Conservation (phyloP, 2,113 vertebrate species). For the Dicerorhinus sumatrensis region DNA sequence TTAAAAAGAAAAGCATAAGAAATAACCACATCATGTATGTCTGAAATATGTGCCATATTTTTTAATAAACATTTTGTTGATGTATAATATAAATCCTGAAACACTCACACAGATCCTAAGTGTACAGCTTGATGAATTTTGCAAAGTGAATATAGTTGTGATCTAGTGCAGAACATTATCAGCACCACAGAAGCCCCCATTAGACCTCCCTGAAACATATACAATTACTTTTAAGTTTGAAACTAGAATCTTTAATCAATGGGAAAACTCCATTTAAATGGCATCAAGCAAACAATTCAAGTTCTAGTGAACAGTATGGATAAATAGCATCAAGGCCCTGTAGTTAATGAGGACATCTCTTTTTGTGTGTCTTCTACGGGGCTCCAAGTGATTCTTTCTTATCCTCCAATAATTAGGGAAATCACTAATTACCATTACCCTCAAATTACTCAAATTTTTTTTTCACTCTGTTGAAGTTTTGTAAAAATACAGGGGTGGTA, state of each 20-base stretch:
- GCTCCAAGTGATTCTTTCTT: slow-evolving; percentile 25
- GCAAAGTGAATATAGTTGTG: background rate
- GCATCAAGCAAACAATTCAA: slow-evolving; percentile 66
- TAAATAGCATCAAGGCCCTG: slow-evolving; percentile 30
- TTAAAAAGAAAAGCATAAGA: slow-evolving; percentile 54
- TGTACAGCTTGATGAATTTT: background rate
- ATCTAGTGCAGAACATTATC: background rate
- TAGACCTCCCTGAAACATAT: background rate
- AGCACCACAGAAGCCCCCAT: background rate
- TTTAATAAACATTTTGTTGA: slow-evolving; percentile 34
- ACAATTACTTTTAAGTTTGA: background rate
- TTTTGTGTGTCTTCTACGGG: background rate
- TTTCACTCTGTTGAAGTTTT: background rate
- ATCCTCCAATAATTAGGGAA: slow-evolving; percentile 3
- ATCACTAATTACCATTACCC: background rate
- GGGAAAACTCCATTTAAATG: background rate
- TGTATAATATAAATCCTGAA: background rate
- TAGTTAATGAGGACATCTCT: slow-evolving; percentile 48
- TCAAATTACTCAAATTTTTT: background rate
- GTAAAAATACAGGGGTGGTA: background rate
- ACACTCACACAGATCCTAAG: background rate
- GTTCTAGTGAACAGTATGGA: slow-evolving; percentile 48
- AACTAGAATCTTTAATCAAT: background rate
- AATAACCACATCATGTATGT: slow-evolving; percentile 3
- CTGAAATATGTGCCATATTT: slow-evolving; percentile 51